A percentile compares a stretch with the other conserved stretches of the same genome.
These are phyloP conservation scores for Okamejei kenojei DNA, from an alignment of 2,797 vertebrate species.

Conservation along the genomic window DNA sequence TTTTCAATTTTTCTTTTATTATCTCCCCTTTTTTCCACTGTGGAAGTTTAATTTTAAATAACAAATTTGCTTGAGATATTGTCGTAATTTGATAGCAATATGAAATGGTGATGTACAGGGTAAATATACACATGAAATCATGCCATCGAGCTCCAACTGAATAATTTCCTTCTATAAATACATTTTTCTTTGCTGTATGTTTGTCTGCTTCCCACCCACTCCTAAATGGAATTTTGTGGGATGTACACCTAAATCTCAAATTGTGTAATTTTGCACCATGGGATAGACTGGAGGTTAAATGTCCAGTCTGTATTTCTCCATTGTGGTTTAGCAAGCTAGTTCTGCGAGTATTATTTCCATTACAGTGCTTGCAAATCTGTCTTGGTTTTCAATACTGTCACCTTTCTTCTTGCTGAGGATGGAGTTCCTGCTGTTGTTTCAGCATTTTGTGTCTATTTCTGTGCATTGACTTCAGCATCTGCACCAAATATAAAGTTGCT, in stretches of 20 bases:
- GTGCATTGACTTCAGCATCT: no score
- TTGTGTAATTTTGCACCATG: neutral
- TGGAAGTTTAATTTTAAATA: neutral
- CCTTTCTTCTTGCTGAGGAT: no score
- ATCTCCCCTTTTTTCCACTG: neutral
- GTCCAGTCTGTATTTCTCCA: neutral
- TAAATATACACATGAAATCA: neutral
- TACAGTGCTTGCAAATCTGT: neutral
- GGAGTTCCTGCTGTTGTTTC: no score
- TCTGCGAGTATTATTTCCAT: no score
- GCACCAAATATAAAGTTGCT: no score
- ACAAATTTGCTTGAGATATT: neutral
- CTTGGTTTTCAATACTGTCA: no score
- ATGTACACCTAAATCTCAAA: neutral
- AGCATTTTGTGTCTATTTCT: no score
- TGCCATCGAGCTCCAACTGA: neutral
- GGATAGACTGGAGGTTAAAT: constrained; percentile 20
- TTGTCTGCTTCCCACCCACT: neutral
- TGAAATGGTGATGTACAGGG: neutral
- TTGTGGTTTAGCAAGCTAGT: neutral
- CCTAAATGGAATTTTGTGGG: neutral
- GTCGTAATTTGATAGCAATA: constrained; percentile 15
- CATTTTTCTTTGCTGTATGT: neutral
- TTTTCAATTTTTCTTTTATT: neutral
- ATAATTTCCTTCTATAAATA: neutral